Evolutionary conservation across 53 echinoderm and acorn worm genomes (phyloP).

Genomic region (Hippasteria phrygiana): DNA sequence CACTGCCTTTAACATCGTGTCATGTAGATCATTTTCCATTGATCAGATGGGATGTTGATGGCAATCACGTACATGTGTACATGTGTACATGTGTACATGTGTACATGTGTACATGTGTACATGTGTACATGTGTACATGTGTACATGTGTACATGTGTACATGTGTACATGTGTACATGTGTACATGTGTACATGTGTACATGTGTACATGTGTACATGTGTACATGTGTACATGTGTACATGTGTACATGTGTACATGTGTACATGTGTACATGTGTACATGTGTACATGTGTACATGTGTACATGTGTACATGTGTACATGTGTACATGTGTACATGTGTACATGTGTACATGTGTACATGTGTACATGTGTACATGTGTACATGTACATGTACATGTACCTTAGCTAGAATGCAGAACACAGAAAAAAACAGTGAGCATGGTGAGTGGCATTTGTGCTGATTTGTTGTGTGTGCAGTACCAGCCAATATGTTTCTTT

Average conservation of each 20-base stretch:
- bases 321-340: conserved; percentile 23
- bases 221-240: conserved; percentile 9
- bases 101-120: neutral
- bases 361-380: conserved; percentile 16
- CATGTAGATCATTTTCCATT: too few species aligned
- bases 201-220: conserved; percentile 48
- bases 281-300: conserved; percentile 5
- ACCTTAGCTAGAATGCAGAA: neutral
- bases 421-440: too few species aligned
- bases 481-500: too few species aligned
- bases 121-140: conserved; percentile 6
- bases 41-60: too few species aligned
- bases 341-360: neutral
- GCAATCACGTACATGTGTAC: too few species aligned
- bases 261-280: conserved; percentile 10
- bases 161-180: too few species aligned
- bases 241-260: neutral
- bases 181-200: conserved; percentile 33
- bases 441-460: too few species aligned
- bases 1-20: too few species aligned
- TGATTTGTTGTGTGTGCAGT: too few species aligned
- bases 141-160: too few species aligned
- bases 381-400: conserved; percentile 27
- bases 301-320: conserved; percentile 33
- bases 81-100: too few species aligned